Base-by-base conservation (phyloP, 2,888 invertebrate genomes). In the Polymixis lichenea region DNA sequence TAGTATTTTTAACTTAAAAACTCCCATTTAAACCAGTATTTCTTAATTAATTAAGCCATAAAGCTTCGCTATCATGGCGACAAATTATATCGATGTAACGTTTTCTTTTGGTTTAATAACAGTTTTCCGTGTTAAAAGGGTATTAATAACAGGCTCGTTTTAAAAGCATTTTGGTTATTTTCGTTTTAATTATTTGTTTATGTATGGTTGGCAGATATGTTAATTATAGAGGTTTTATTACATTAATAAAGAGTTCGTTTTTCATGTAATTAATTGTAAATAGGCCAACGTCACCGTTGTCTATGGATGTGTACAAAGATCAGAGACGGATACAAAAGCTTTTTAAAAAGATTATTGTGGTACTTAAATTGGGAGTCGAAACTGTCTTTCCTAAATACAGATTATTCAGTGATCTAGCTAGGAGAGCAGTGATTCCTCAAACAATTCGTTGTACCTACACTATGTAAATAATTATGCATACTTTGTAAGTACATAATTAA, bases 91-190 rank as follows among this genome's bases (percentile, higher is more conserved):
- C 84, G 70, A 73, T 71, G 72, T 87, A 77, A 77, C 64, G 65
- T 78, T 78, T 85, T 67, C 66, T 80, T 85, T 70, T 77, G 67
- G 71, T 87, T 84, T 82, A 82, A 88, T 85, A 86, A 84, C 82
- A 25, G 51, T 60, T 80, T 87, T 78, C 70, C 87, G 86, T 87
- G 87, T 71, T 71, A 70, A 78, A 68, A 56, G 53, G 81, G 76
- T 84, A 84, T 88, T 88, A 81, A 87, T 87, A 82, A 78, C 38
- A 75, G 53, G 60, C 86, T 82, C 77, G 67, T 87, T 87, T 87
- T 77, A 77, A 80, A 85, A 72, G 51, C 43, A 70, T 71, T 82
- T 69, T 67, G 62, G 28, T 82, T 78, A 77, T 72, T 78, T 82
- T 73, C 17, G 60, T 77, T 75, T 75, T 55, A 60, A 68, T 78